Percentiles rank a stretch among this genome's conserved stretches.
Evolutionary conservation across 1,140 invertebrate genomes (phyloP).

Genomic region (Aphis craccivora): DNA sequence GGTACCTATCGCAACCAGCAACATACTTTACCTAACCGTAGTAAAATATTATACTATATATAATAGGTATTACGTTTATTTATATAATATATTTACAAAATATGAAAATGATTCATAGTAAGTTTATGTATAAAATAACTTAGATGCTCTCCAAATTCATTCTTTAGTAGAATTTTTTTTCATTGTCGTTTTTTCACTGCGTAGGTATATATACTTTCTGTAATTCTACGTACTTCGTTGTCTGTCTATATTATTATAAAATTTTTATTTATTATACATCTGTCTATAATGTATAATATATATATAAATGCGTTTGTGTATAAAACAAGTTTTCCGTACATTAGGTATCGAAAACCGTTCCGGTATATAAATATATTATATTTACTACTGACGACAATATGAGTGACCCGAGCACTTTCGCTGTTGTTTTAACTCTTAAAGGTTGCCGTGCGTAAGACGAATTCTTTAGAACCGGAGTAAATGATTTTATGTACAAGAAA

Average conservation of each 20-base stretch:
- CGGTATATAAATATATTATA: background rate
- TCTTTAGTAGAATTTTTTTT: background rate
- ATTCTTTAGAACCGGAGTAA: slow-evolving; percentile 26
- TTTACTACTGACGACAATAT: background rate
- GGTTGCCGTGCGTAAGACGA: background rate
- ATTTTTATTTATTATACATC: no score
- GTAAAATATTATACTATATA: background rate
- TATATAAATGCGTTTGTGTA: background rate
- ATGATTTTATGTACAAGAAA: background rate
- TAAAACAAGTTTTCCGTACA: slow-evolving; percentile 32
- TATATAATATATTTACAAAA: background rate
- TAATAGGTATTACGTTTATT: background rate
- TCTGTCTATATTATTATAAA: background rate
- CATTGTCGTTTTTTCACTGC: background rate
- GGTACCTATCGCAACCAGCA: background rate
- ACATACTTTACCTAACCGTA: background rate
- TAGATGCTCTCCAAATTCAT: background rate
- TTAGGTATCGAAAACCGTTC: slow-evolving; percentile 31
- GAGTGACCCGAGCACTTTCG: background rate
- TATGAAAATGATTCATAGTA: background rate
- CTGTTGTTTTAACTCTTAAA: slow-evolving; percentile 20
- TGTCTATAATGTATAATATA: background rate
- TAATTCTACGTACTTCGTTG: background rate
- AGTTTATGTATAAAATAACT: background rate
- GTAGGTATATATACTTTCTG: background rate